These are phyloP conservation scores for Mobula birostris DNA, from an alignment of 2,113 vertebrate genomes.

Conservation along the genomic window DNA sequence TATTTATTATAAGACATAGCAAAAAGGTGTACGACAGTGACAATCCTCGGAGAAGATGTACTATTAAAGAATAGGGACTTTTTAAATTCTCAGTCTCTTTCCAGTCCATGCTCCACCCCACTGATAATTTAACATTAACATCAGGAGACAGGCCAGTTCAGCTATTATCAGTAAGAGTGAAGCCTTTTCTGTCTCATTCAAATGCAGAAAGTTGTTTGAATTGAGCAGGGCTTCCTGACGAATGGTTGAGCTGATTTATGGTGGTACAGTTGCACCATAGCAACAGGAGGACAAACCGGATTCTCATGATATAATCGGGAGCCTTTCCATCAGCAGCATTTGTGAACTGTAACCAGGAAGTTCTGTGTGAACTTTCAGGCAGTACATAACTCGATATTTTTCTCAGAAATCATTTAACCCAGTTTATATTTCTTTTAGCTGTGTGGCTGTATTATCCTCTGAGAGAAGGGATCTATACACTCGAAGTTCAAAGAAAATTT, in stretches of 20 bases:
- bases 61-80: background rate
- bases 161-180: background rate
- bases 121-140: background rate
- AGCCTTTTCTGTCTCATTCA: background rate
- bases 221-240: background rate
- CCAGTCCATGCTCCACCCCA: too few species aligned
- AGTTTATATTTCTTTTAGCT: background rate
- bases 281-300: background rate
- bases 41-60: too few species aligned
- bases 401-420: background rate
- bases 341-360: background rate
- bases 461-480: background rate
- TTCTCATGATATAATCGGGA: constrained; percentile 31
- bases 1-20: too few species aligned
- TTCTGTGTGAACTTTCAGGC: constrained; percentile 11
- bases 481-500: too few species aligned
- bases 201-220: background rate
- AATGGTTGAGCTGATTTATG: constrained; percentile 19
- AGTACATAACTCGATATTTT: background rate
- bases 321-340: background rate
- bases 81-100: background rate
- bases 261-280: background rate
- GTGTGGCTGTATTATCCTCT: background rate
- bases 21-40: too few species aligned
- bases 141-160: background rate